Conservation (phyloP, 2,113 vertebrate genomes). For the Apaloderma vittatum region DNA sequence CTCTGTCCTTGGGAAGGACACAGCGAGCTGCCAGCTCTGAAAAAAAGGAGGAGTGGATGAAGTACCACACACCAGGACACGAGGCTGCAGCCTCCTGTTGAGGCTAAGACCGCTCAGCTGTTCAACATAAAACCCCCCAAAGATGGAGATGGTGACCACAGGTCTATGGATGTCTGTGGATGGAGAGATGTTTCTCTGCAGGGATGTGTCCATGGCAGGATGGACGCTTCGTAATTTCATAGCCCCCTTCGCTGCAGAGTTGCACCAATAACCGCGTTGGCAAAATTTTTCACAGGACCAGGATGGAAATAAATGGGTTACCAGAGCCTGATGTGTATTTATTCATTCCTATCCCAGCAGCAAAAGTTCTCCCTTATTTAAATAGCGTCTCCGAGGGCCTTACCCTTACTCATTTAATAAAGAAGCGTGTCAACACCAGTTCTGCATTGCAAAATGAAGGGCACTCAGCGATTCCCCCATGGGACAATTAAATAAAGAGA, state of each 20-base stretch:
- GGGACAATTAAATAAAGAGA: conserved; percentile 42
- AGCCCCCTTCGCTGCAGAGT: not conserved
- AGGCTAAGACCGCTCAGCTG: not conserved
- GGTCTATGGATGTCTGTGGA: accelerated
- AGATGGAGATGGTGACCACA: not conserved
- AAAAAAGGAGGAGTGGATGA: not conserved
- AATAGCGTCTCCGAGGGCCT: conserved; percentile 30
- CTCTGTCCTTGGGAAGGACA: not conserved
- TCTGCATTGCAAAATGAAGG: conserved; percentile 36
- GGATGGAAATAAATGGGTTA: not conserved
- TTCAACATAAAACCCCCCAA: not conserved
- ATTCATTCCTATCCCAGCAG: not conserved
- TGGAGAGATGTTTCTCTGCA: not conserved
- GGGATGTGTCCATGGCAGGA: accelerated
- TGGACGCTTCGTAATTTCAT: not conserved
- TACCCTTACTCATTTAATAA: conserved; percentile 47
- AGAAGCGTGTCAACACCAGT: conserved; percentile 49
- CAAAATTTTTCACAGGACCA: not conserved
- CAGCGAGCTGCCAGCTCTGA: accelerated
- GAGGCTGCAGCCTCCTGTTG: not conserved
- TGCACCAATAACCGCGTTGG: accelerated
- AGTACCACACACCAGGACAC: accelerated
- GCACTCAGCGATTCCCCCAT: not conserved
- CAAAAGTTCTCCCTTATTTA: conserved; percentile 33
- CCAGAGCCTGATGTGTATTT: not conserved